phyloP scores from a whole-genome alignment of 2,113 vertebrate genomes.

The Recurvirostra avosetta region DNA sequence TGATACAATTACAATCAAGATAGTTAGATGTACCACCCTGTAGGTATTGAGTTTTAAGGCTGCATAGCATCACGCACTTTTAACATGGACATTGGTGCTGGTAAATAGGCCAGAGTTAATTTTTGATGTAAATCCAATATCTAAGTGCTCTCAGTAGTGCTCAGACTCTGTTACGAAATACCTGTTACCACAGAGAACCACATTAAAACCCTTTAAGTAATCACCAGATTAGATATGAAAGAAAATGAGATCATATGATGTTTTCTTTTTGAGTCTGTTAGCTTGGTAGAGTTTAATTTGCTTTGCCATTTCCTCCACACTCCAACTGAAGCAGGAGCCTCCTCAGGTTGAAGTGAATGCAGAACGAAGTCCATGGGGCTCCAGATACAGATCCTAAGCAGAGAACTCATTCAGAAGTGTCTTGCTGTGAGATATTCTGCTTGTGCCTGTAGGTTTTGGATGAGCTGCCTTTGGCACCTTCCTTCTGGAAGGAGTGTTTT shows the following conservation, averaged over 20 bases:
- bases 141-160: neutral
- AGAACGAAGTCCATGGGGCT: neutral
- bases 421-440: neutral
- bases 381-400: neutral
- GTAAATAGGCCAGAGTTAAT: neutral
- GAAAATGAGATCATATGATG: neutral
- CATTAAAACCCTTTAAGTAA: neutral
- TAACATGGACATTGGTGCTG: neutral
- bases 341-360: neutral
- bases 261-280: neutral
- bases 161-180: neutral
- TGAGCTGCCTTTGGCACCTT: neutral
- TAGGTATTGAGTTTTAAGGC: neutral
- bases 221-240: neutral
- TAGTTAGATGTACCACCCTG: neutral
- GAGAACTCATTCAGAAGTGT: neutral
- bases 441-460: neutral
- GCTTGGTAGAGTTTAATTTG: neutral
- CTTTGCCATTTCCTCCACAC: neutral
- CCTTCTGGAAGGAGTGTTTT: neutral
- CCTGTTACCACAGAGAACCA: neutral
- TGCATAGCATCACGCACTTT: rapidly evolving
- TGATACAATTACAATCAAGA: neutral
- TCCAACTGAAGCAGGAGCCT: neutral
- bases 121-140: neutral